Percentiles rank a stretch among this genome's conserved stretches.
Evolutionary conservation across 2,888 invertebrate genomes (phyloP).

Genomic region (Drymonia ruficornis): DNA sequence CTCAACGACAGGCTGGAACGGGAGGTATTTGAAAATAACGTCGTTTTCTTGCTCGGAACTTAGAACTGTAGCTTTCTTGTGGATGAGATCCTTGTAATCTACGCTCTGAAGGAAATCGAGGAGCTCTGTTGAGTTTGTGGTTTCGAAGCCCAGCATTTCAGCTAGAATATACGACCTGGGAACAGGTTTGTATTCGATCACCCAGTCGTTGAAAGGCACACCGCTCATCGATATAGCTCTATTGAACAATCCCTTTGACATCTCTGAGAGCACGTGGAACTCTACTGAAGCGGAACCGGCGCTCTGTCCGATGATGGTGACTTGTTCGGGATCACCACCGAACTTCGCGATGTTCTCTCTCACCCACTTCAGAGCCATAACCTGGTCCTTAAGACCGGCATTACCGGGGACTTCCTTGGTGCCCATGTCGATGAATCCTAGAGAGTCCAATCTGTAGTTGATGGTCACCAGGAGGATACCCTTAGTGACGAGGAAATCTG

Average conservation of each 20-base stretch:
- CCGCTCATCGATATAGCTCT: slow-evolving; percentile 25
- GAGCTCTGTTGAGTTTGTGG: slow-evolving; percentile 10
- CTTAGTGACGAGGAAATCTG: slow-evolving; percentile 80
- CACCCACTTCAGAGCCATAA: slow-evolving; percentile 54
- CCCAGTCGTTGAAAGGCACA: slow-evolving; percentile 29
- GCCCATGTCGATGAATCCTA: slow-evolving; percentile 82
- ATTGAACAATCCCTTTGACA: slow-evolving; percentile 16
- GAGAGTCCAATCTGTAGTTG: slow-evolving; percentile 79
- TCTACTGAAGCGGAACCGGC: slow-evolving; percentile 13
- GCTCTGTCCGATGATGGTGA: slow-evolving; percentile 50
- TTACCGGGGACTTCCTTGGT: slow-evolving; percentile 84
- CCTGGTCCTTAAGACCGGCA: slow-evolving; percentile 78
- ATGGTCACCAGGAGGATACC: slow-evolving; percentile 81
- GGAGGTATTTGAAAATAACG: slow-evolving; percentile 13
- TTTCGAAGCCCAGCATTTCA: slow-evolving; percentile 14
- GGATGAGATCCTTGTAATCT: slow-evolving; percentile 13
- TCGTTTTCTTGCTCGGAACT: slow-evolving; percentile 7
- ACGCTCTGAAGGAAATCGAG: slow-evolving; percentile 15
- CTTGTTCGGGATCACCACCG: slow-evolving; percentile 52
- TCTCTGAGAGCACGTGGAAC: slow-evolving; percentile 13
- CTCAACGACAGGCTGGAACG: slow-evolving; percentile 19
- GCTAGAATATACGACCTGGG: slow-evolving; percentile 14
- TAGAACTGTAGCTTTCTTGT: slow-evolving; percentile 10
- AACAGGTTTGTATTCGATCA: slow-evolving; percentile 9
- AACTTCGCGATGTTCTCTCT: slow-evolving; percentile 50